Percentiles rank a stretch among this genome's conserved stretches.
Evolutionary conservation across 1,140 invertebrate genomes (phyloP).

Genomic region (Marisa cornuarietis): DNA sequence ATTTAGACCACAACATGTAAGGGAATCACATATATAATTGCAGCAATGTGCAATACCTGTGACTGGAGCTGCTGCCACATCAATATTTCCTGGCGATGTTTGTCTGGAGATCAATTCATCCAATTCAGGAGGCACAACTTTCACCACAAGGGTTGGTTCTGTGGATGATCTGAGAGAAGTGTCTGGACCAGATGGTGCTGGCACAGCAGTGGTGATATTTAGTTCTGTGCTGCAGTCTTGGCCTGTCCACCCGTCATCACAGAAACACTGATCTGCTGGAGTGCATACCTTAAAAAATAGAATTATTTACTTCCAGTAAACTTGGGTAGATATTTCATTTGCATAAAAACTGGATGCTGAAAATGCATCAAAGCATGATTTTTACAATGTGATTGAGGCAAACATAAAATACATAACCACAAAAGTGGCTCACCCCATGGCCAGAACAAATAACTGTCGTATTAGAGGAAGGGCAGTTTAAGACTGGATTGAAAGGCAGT

Average conservation of each 20-base stretch:
- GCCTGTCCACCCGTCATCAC: constrained; percentile 87
- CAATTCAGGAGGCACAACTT: constrained; percentile 4
- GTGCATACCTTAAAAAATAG: constrained; percentile 82
- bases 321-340: neutral
- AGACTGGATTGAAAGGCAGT: constrained; percentile 34
- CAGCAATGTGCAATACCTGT: constrained; percentile 4
- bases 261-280: constrained; percentile 91
- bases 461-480: constrained; percentile 44
- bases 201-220: constrained; percentile 54
- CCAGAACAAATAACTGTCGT: constrained; percentile 82
- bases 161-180: neutral
- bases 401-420: constrained; percentile 4
- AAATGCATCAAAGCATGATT: neutral
- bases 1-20: too few species aligned
- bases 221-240: constrained; percentile 82
- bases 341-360: neutral
- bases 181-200: constrained; percentile 15
- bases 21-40: neutral
- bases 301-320: neutral
- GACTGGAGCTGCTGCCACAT: constrained; percentile 20
- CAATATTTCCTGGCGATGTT: constrained; percentile 11
- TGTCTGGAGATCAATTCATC: neutral
- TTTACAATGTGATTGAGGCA: neutral
- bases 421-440: constrained; percentile 79
- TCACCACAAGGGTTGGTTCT: constrained; percentile 15